Percentiles rank a stretch among this genome's conserved stretches.
These are phyloP conservation scores for Nudaria mundana DNA, from an alignment of 2,888 invertebrate species.

Conservation along the genomic window DNA sequence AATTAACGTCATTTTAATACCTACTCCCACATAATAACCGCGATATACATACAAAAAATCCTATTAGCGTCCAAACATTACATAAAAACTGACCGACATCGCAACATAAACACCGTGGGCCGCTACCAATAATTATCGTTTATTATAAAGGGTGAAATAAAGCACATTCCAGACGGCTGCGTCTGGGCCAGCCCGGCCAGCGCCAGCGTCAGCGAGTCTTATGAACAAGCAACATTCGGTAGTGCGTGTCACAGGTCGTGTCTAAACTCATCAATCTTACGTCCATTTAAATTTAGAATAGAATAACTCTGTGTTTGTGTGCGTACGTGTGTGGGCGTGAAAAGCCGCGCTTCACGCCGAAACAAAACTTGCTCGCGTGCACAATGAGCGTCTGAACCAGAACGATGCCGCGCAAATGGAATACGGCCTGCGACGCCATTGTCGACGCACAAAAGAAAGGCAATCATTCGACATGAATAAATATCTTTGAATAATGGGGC, in stretches of 20 bases:
- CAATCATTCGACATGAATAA: conserved; percentile 81
- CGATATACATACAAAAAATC: conserved; percentile 59
- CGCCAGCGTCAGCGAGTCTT: conserved; percentile 14
- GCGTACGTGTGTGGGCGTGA: conserved; percentile 39
- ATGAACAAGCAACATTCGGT: conserved; percentile 61
- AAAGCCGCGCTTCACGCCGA: conserved; percentile 54
- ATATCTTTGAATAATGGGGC: conserved; percentile 78
- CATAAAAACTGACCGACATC: conserved; percentile 56
- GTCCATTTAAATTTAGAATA: conserved; percentile 73
- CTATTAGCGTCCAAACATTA: conserved; percentile 68
- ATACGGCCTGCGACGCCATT: conserved; percentile 69
- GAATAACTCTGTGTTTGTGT: conserved; percentile 41
- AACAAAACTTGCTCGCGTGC: conserved; percentile 69
- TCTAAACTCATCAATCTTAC: conserved; percentile 77
- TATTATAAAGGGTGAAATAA: conserved; percentile 72
- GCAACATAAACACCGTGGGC: conserved; percentile 48
- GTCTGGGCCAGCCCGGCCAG: too few species aligned
- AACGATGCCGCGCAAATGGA: conserved; percentile 68
- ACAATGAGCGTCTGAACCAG: conserved; percentile 59
- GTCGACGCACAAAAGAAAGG: conserved; percentile 78
- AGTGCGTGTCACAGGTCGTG: conserved; percentile 79
- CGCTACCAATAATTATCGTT: conserved; percentile 71
- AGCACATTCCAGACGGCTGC: conserved; percentile 68
- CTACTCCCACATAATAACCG: conserved; percentile 49
- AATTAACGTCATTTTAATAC: conserved; percentile 67